These are phyloP conservation scores for Aegotheles bennettii DNA, from an alignment of 2,113 vertebrate species.

Conservation along the genomic window DNA sequence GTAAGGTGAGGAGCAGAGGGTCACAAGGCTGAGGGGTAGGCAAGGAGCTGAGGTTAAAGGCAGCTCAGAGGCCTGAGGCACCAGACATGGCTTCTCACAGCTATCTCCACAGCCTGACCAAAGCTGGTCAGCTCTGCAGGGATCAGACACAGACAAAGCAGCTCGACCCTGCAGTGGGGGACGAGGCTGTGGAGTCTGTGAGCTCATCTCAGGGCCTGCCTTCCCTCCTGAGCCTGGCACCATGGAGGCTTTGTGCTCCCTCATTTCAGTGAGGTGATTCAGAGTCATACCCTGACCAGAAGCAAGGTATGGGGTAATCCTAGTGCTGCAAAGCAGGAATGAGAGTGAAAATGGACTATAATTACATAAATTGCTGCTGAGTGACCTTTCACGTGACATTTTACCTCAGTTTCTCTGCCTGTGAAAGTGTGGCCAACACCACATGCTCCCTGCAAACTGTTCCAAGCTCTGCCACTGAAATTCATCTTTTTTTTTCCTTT, in stretches of 20 bases:
- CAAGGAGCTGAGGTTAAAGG: neutral
- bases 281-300: neutral
- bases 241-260: accelerated
- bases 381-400: neutral
- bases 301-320: neutral
- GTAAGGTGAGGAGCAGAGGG: neutral
- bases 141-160: accelerated
- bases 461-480: neutral
- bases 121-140: neutral
- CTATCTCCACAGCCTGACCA: neutral
- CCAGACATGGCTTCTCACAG: neutral
- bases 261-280: neutral
- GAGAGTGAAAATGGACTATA: neutral
- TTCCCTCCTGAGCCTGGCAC: neutral
- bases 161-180: accelerated
- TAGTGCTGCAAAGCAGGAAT: neutral
- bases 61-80: neutral
- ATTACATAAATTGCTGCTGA: neutral
- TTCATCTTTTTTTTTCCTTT: neutral
- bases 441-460: neutral
- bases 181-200: neutral
- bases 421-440: neutral
- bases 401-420: neutral
- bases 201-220: neutral
- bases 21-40: neutral